Evolutionary conservation across 2,888 invertebrate species (phyloP).

Genomic region (Ecliptopera silaceata): DNA sequence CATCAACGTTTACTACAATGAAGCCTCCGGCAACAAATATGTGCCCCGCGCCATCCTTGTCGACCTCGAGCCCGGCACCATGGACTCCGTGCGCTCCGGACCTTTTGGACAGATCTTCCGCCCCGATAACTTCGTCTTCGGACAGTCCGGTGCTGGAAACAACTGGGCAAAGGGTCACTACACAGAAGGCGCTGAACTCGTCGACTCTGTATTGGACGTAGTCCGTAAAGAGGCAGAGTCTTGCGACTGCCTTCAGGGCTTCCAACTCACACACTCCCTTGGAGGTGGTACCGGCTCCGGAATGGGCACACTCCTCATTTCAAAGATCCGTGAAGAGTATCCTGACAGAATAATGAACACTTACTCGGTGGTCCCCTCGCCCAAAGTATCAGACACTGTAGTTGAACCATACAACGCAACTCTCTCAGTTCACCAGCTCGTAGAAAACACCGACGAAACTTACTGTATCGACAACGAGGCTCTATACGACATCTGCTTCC

Average conservation of each 20-base stretch:
- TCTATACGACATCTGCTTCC: constrained; percentile 91
- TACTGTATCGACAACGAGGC: constrained; percentile 90
- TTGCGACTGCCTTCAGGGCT: constrained; percentile 95
- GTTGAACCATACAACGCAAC: constrained; percentile 93
- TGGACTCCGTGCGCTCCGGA: constrained; percentile 88
- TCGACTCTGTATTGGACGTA: constrained; percentile 91
- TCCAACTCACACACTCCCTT: constrained; percentile 92
- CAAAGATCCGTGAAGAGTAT: constrained; percentile 95
- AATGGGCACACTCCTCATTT: constrained; percentile 90
- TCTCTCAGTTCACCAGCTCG: constrained; percentile 92
- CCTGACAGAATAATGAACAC: constrained; percentile 95
- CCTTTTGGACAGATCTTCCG: constrained; percentile 89
- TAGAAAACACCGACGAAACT: constrained; percentile 95
- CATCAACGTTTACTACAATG: constrained; percentile 98
- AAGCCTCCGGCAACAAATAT: constrained; percentile 86
- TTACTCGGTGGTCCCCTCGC: constrained; percentile 92
- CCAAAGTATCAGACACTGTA: constrained; percentile 89
- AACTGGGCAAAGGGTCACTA: constrained; percentile 88
- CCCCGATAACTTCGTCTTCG: constrained; percentile 90
- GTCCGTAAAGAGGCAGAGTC: constrained; percentile 94
- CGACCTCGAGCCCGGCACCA: constrained; percentile 73
- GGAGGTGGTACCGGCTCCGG: constrained; percentile 81
- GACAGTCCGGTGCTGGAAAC: constrained; percentile 84
- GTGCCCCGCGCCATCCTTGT: constrained; percentile 75
- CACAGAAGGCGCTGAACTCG: constrained; percentile 86